A percentile compares a stretch with the other conserved stretches of the same genome.
These are phyloP conservation scores for Colinus virginianus DNA, from an alignment of 2,113 vertebrate genomes.

Conservation along the genomic window DNA sequence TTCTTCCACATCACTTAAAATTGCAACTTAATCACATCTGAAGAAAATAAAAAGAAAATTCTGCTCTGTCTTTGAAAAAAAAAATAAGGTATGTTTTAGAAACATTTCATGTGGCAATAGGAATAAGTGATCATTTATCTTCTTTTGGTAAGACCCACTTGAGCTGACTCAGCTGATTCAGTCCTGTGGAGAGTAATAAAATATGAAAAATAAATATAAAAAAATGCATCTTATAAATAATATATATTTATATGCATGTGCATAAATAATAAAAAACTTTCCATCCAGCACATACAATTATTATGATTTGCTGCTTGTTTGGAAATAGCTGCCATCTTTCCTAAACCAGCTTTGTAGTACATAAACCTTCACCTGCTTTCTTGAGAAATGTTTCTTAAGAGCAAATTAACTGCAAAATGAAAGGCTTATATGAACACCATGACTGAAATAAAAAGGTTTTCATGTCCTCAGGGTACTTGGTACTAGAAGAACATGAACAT, in stretches of 20 bases:
- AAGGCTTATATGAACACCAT: background rate
- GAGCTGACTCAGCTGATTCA: conserved; percentile 10
- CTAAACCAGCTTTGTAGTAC: background rate
- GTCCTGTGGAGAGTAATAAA: conserved; percentile 4
- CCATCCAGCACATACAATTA: background rate
- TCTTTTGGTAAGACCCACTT: conserved; percentile 36
- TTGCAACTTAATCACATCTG: background rate
- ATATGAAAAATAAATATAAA: background rate
- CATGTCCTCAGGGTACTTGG: background rate
- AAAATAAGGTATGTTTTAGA: conserved; percentile 17
- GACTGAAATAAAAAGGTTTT: background rate
- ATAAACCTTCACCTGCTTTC: background rate
- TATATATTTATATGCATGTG: no score
- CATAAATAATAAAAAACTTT: background rate
- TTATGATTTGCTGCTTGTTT: conserved; percentile 9
- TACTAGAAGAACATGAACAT: background rate
- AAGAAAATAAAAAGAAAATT: background rate
- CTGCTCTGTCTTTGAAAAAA: background rate
- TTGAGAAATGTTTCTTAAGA: background rate
- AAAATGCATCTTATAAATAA: no score
- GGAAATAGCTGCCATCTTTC: conserved; percentile 17
- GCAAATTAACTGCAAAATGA: background rate
- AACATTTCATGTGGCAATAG: background rate
- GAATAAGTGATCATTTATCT: conserved; percentile 17
- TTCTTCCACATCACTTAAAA: background rate